Conservation (phyloP, 2,888 invertebrate genomes). For the Abscondita cerata region DNA sequence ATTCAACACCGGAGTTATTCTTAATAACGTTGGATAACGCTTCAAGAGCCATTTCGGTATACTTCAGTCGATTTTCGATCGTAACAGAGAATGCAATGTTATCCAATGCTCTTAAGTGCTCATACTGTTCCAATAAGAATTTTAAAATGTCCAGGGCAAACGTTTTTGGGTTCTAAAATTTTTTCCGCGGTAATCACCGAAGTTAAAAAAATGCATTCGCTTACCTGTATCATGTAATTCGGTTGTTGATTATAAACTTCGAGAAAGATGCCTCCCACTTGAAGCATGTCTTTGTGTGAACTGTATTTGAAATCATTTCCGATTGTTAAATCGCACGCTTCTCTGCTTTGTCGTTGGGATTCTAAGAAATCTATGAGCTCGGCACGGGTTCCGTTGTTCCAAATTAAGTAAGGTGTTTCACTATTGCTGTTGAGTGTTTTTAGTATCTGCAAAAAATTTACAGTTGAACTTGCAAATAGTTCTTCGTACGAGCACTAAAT, state of each 20-base stretch:
- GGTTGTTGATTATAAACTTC: constrained; percentile 97
- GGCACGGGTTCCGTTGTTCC: constrained; percentile 97
- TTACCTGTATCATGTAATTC: constrained; percentile 82
- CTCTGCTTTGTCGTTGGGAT: constrained; percentile 64
- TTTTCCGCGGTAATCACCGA: too few species aligned
- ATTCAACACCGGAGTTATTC: constrained; percentile 87
- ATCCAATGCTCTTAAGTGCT: constrained; percentile 60
- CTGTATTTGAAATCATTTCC: constrained; percentile 78
- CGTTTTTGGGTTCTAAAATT: constrained; percentile 85
- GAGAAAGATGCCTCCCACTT: constrained; percentile 96
- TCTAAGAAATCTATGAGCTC: constrained; percentile 90
- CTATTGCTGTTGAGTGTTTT: constrained; percentile 96
- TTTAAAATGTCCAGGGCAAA: constrained; percentile 89
- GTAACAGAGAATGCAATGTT: constrained; percentile 63
- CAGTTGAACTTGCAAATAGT: too few species aligned
- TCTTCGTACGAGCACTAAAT: too few species aligned
- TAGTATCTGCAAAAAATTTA: constrained; percentile 77
- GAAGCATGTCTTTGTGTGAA: constrained; percentile 82
- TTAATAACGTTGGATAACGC: constrained; percentile 91
- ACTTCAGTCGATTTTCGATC: constrained; percentile 69
- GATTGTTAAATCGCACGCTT: constrained; percentile 66
- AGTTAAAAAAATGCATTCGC: too few species aligned
- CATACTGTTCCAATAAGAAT: constrained; percentile 75
- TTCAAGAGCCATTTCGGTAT: constrained; percentile 86
- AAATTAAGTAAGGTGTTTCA: constrained; percentile 94